A percentile compares a stretch with the other conserved stretches of the same genome.
phyloP scores from a whole-genome alignment of 2,113 vertebrate species.

The Syrrhaptes paradoxus region DNA sequence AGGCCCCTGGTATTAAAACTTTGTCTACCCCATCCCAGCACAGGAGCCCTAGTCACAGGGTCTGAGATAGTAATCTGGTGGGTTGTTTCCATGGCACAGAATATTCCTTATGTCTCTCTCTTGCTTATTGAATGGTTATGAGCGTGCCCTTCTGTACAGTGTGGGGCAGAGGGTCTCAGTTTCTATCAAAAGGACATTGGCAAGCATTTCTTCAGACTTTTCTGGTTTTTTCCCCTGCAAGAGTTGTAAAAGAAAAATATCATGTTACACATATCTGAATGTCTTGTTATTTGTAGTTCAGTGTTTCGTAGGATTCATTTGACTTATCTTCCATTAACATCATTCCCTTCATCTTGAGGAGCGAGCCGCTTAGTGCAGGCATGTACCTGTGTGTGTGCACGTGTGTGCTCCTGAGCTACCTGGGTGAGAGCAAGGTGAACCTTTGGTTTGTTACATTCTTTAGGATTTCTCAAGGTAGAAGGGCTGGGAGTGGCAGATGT shows the following conservation, averaged over 20 bases:
- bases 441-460: not conserved
- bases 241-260: not conserved
- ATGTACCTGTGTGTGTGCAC: not conserved
- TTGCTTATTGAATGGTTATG: accelerated
- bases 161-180: not conserved
- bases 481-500: not conserved
- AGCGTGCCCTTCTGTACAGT: not conserved
- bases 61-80: not conserved
- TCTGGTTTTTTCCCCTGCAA: accelerated
- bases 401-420: not conserved
- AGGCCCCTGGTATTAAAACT: not conserved
- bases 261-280: not conserved
- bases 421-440: not conserved
- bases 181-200: not conserved
- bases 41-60: not conserved
- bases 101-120: not conserved
- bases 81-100: not conserved
- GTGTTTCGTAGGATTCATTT: not conserved
- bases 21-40: not conserved
- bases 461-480: not conserved
- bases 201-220: not conserved
- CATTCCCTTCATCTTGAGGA: not conserved
- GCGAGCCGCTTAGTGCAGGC: not conserved
- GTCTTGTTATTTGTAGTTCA: not conserved
- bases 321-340: not conserved